Conservation (phyloP, 2,113 vertebrate species). For the Calyptomena viridis region DNA sequence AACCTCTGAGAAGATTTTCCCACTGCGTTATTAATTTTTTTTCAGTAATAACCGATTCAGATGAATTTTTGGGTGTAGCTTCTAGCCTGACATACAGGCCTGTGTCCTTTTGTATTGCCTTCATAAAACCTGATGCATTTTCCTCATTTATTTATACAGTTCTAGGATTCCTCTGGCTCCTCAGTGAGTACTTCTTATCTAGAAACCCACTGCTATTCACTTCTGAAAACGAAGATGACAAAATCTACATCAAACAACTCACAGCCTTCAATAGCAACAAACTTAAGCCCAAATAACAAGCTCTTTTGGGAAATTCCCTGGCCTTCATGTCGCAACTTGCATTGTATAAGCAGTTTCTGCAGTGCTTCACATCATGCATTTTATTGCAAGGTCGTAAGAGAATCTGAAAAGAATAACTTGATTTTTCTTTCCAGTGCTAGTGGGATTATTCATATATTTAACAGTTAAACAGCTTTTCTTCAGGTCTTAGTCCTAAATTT, state of each 20-base stretch:
- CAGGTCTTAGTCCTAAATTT: constrained; percentile 27
- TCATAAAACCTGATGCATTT: not conserved
- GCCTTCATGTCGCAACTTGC: not conserved
- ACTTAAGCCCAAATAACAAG: not conserved
- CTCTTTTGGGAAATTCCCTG: not conserved
- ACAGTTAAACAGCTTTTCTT: constrained; percentile 49
- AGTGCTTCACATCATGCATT: not conserved
- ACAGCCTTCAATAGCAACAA: not conserved
- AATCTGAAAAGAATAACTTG: not conserved
- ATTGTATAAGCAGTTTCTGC: not conserved
- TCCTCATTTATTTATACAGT: not conserved
- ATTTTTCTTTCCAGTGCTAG: constrained; percentile 16
- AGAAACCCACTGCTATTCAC: not conserved
- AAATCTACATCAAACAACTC: not conserved
- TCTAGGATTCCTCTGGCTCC: not conserved
- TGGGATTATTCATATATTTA: constrained; percentile 25
- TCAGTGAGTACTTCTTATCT: not conserved
- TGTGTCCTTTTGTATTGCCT: not conserved
- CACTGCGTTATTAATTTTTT: not conserved
- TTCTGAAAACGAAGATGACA: not conserved
- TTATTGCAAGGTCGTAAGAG: constrained; percentile 3
- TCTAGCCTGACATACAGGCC: fast-evolving
- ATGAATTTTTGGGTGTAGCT: not conserved
- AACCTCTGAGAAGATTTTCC: not conserved
- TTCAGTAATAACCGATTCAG: not conserved